Evolutionary conservation across 2,113 vertebrate genomes (phyloP).

Genomic region (Hippocampus zosterae): DNA sequence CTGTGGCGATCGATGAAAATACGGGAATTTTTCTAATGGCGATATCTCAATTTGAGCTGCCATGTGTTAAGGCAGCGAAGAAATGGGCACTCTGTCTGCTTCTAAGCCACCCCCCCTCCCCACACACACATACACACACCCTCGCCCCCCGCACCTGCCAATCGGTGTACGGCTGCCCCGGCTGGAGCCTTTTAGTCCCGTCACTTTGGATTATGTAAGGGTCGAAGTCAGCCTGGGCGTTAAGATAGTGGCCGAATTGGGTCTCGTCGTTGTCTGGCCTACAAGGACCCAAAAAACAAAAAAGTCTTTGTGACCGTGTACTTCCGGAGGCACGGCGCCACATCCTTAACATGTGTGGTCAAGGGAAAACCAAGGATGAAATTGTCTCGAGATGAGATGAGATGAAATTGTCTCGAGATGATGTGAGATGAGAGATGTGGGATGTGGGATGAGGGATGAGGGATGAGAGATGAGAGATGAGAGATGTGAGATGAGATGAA

Average conservation of each 20-base stretch:
- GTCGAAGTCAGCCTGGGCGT: slow-evolving; percentile 40
- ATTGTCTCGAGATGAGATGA: no score
- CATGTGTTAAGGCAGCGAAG: slow-evolving; percentile 16
- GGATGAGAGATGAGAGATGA: no score
- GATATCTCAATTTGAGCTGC: slow-evolving; percentile 2
- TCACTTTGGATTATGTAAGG: slow-evolving; percentile 54
- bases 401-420: no score
- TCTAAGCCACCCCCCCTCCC: slow-evolving; percentile 6
- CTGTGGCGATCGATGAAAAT: not conserved
- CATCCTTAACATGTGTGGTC: no score
- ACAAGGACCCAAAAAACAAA: slow-evolving; percentile 14
- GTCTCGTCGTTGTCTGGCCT: slow-evolving; percentile 39
- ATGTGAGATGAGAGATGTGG: no score
- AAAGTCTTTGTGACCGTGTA: not conserved
- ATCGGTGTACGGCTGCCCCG: slow-evolving; percentile 33
- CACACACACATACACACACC: no score
- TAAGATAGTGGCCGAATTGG: slow-evolving; percentile 52
- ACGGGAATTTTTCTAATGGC: not conserved
- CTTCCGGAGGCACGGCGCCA: no score
- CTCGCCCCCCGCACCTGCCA: no score
- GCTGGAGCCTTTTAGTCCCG: slow-evolving; percentile 41
- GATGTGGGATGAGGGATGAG: no score
- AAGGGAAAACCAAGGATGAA: no score
- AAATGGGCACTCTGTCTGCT: slow-evolving; percentile 20
- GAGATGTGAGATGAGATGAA: no score